These are phyloP conservation scores for Aradophagus sp. DNA, from an alignment of 1,140 invertebrate species.

Conservation along the genomic window DNA sequence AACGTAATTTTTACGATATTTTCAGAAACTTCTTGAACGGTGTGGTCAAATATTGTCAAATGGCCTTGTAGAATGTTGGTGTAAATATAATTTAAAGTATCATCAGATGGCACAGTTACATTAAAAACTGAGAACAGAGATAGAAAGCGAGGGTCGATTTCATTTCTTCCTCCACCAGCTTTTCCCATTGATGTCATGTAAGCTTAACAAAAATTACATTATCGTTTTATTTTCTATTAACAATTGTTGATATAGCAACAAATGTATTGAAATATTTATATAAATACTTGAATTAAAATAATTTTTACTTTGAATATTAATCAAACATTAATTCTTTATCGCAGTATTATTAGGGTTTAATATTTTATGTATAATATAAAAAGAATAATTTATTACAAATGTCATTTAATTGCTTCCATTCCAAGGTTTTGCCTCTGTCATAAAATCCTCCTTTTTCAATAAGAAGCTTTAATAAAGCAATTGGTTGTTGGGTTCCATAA, in stretches of 20 bases:
- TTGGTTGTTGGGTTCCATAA: conserved; percentile 94
- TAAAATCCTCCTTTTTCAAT: conserved; percentile 91
- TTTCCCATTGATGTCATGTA: conserved; percentile 88
- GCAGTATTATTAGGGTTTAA: no score
- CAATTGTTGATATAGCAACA: no score
- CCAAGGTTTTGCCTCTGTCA: conserved; percentile 89
- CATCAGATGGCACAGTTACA: conserved; percentile 77
- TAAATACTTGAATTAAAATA: no score
- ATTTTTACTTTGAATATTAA: no score
- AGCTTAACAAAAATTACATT: no score
- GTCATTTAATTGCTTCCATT: conserved; percentile 91
- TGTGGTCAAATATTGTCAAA: conserved; percentile 79
- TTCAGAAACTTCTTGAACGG: conserved; percentile 79
- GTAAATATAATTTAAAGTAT: conserved; percentile 88
- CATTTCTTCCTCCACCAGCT: conserved; percentile 89
- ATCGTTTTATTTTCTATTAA: no score
- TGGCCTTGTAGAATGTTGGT: conserved; percentile 87
- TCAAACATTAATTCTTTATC: no score
- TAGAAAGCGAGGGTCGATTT: conserved; percentile 91
- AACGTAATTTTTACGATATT: conserved; percentile 86
- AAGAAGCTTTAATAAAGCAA: conserved; percentile 89
- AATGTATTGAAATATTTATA: no score
- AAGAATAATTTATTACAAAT: conserved; percentile 72
- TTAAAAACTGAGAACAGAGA: conserved; percentile 87
- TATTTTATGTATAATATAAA: no score